Evolutionary conservation across 1,140 invertebrate species (phyloP), one percentile per base, ranked within the genome.

Genomic region (Drosophila melanogaster): DNA sequence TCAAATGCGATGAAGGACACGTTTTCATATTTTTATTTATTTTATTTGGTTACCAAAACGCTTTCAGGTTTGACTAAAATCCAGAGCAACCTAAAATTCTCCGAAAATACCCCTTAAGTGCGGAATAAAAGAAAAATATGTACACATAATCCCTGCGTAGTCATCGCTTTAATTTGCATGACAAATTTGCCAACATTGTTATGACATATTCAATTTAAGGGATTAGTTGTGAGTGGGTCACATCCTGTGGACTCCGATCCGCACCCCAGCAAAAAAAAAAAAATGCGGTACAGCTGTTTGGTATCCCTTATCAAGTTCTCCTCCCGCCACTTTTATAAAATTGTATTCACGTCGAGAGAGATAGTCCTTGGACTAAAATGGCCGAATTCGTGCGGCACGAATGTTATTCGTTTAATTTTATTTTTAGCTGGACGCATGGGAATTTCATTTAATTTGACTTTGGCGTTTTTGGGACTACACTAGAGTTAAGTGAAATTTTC

Each of bases 181-280:
- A 89, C 85, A 89, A 89, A 89, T 90, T 90, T 61, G 76, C 71
- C 85, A 74, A 66, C 85, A 90, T 84, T 89, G 84, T 90, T 89
- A 90, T 89, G 85, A 89, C 84, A 89, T 89, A 90, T 89, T 89
- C 84, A 89, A 89, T 89, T 89, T 89, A 89, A 84, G 80, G 84
- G 84, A 89, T 89, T 89, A 89, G 79, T 80, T 84, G 67, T 62
- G 57, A 51, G 59, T 77, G 43, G 53, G 43, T 65, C 64, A 80
- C 49, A 46, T 49, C 44, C 47, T 41, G 43, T 56, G 67, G 24
- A n/a, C 46, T 11, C 11, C n/a, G 14, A 1, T 10, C 33, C 26
- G 14, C 4, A 19, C 14, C 38, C n/a, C 6, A 7, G 1, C 6
- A 7, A 0, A 22, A 22, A 22, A 6, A 15, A 22, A 49, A 43